These are phyloP conservation scores for Otolemur garnettii DNA, from an alignment of 2,113 vertebrate species.

Conservation along the genomic window DNA sequence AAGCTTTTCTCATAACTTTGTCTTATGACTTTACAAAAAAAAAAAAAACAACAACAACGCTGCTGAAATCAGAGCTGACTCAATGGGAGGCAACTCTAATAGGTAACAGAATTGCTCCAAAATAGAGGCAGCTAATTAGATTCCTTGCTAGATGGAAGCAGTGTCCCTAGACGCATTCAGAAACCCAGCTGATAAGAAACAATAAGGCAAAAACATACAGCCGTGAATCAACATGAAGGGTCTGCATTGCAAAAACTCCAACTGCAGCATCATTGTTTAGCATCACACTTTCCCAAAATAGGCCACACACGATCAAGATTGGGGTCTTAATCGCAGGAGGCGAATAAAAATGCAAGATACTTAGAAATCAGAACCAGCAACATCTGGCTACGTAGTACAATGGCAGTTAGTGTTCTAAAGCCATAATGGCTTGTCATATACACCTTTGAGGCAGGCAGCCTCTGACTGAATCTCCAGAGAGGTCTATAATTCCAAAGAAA, in stretches of 20 bases:
- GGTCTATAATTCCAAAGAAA: background rate
- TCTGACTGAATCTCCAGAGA: background rate
- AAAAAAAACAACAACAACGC: background rate
- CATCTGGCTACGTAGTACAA: conserved; percentile 69
- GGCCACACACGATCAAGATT: conserved; percentile 71
- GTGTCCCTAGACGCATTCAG: conserved; percentile 73
- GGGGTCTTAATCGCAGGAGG: conserved; percentile 74
- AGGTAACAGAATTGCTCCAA: conserved; percentile 78
- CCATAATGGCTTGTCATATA: conserved; percentile 2
- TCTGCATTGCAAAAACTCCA: conserved; percentile 69
- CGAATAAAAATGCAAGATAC: conserved; percentile 78
- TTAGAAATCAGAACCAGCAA: conserved; percentile 65
- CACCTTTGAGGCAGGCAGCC: background rate
- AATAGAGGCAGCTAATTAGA: conserved; percentile 81
- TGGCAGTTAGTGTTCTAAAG: conserved; percentile 54
- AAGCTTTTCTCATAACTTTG: conserved; percentile 65
- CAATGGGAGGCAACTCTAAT: conserved; percentile 71
- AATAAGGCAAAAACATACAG: conserved; percentile 74
- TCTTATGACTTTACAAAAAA: conserved; percentile 62
- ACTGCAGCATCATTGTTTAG: conserved; percentile 75
- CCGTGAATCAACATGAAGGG: conserved; percentile 68
- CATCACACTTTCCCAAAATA: conserved; percentile 75
- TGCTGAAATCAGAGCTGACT: conserved; percentile 68
- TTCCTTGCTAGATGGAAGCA: conserved; percentile 78
- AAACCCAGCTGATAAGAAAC: conserved; percentile 80